Evolutionary conservation across 2,797 vertebrate species (phyloP).

Genomic region (Nasua narica): DNA sequence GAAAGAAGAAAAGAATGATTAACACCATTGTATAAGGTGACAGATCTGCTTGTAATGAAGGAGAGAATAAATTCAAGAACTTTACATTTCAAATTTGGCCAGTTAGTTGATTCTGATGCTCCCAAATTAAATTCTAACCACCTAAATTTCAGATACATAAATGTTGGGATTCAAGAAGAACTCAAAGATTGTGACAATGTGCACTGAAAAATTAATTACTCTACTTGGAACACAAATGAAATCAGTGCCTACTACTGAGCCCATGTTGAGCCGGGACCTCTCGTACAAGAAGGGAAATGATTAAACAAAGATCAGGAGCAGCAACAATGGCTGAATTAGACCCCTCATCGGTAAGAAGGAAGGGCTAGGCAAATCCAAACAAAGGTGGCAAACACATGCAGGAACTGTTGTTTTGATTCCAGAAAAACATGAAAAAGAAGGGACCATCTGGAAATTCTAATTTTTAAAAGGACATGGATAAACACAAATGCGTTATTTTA

Average conservation of each 20-base stretch:
- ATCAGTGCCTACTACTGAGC: not conserved
- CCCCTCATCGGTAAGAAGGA: not conserved
- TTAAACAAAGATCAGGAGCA: not conserved
- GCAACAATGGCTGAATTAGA: not conserved
- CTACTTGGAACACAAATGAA: not conserved
- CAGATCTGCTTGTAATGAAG: not conserved
- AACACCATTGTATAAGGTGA: not conserved
- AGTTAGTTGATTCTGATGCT: not conserved
- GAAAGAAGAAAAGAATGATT: not conserved
- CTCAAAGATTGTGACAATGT: not conserved
- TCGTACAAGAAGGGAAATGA: not conserved
- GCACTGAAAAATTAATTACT: not conserved
- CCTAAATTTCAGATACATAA: not conserved
- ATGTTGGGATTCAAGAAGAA: not conserved
- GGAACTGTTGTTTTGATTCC: slow-evolving; percentile 5
- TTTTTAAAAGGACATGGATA: slow-evolving; percentile 53
- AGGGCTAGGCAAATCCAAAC: not conserved
- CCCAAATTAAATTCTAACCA: not conserved
- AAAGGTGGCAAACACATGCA: not conserved
- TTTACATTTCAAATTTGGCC: not conserved
- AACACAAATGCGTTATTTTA: slow-evolving; percentile 56
- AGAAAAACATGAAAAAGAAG: slow-evolving; percentile 17
- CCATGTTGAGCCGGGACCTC: not conserved
- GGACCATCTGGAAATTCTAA: slow-evolving; percentile 48
- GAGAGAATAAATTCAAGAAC: not conserved